These are phyloP conservation scores for Dasyornis broadbenti DNA, from an alignment of 2,113 vertebrate genomes.

Conservation along the genomic window DNA sequence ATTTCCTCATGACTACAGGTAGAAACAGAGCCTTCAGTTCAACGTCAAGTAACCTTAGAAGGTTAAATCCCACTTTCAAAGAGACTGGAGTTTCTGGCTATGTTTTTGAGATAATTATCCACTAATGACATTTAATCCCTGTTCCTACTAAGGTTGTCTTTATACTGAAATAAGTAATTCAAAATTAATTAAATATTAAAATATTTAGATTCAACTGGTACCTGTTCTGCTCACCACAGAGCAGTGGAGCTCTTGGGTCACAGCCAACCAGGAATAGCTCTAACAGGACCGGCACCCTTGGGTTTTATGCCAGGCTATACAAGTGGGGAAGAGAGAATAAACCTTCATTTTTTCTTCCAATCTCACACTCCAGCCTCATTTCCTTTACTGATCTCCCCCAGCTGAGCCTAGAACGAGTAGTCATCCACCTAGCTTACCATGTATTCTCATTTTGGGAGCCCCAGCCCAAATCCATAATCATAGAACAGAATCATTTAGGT, in stretches of 20 bases:
- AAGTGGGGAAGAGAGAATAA: background rate
- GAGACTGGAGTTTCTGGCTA: background rate
- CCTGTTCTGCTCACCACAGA: background rate
- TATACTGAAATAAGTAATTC: background rate
- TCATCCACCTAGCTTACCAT: background rate
- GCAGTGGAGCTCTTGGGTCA: background rate
- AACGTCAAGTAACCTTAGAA: background rate
- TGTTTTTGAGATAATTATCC: background rate
- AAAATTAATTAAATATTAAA: background rate
- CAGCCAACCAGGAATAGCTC: background rate
- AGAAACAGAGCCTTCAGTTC: background rate
- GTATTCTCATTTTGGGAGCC: background rate
- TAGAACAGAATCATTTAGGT: background rate
- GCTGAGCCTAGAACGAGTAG: background rate
- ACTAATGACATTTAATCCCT: background rate
- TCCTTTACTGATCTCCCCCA: background rate
- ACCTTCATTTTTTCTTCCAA: background rate
- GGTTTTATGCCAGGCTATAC: accelerated
- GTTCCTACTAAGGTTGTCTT: background rate
- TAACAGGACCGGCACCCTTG: background rate
- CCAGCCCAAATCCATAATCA: background rate
- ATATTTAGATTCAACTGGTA: background rate
- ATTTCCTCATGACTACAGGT: background rate
- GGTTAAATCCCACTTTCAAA: background rate
- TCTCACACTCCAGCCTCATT: background rate